Evolutionary conservation across 2,113 vertebrate genomes (phyloP), one percentile per base, ranked within the genome.

Genomic region (Globicephala melas): DNA sequence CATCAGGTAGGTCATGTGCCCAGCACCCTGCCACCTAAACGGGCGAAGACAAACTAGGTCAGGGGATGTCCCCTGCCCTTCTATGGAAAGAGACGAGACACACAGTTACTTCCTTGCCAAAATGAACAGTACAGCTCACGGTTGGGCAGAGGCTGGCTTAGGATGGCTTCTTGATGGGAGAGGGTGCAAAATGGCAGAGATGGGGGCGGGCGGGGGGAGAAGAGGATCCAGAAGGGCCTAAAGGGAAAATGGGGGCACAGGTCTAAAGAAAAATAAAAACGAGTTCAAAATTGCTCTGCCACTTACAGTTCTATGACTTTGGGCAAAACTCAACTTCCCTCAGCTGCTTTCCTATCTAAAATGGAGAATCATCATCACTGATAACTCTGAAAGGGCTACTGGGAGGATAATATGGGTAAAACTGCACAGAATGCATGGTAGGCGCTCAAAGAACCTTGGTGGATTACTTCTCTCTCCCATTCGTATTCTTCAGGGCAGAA

Each of bases 381-480:
- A 44, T 20, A 47, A 67, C 14, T 65, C 33, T 36, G 26, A 36
- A 47, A 36, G 25, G 77, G 20, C 26, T 26, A 8, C 33, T 23
- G n/a, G 31, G 47, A 65, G 60, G 44, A 38, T 68, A 38, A 15
- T 28, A 68, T 26, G 15, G 8, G 38, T 41, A 55, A 70, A 91
- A 58, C 26, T 33, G 44, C 60, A 36, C 20, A 23, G 36, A 8
- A 53, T 14, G 47, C 60, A 47, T 12, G 11, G 21, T 1, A 41
- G 71, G 25, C 0, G 3, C 6, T 8, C 60, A 33, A 44, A 38
- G n/a, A 38, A 67, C 0, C 1, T 31, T 44, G 8, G 1, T 20
- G 60, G 26, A 23, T 67, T 23, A 53, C 44, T 50, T 63, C 44
- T 53, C 47, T 80, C 47, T 80, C 62, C n/a, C 18, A 2, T 28